Evolutionary conservation across 2,113 vertebrate genomes (phyloP), one percentile per base, ranked within the genome.

Genomic region (Onychorhynchus coronatus): DNA sequence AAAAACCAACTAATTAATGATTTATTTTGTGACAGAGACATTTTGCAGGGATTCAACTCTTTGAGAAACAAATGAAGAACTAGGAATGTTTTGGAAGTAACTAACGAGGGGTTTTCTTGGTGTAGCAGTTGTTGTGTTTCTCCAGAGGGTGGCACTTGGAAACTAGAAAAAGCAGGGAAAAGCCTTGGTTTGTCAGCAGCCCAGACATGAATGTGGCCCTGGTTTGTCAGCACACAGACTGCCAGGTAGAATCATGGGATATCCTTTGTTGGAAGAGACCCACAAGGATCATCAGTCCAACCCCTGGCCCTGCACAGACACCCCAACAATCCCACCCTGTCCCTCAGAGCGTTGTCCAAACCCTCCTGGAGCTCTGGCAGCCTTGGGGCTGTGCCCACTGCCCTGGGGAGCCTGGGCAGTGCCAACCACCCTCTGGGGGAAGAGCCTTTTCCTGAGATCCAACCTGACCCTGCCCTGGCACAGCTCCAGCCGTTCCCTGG

Each of bases 81-180:
- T 41, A 9, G 31, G 10, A 27, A 12, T 18, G 24, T 70, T 74
- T 41, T 27, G 5, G 4, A 56, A 31, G 5, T 8, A 44, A 1
- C 11, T 35, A 0, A 1, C 4, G 39, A 23, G 49, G 6, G 1
- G 0, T 5, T 84, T 70, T 25, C n/a, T 28, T 33, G 22, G 7
- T n/a, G 46, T 55, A 71, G 88, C 75, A 86, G 44, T 83, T 65
- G 44, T 44, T 47, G 17, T 8, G 1, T 44, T 74, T 83, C 33
- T 89, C 95, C 96, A 92, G 92, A 2, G 75, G 96, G 93, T 78
- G 96, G 92, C 96, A 81, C 61, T 14, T 44, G 12, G 23, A 12
- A 52, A 52, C 93, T 15, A 2, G 14, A 22, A 37, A 37, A 78
- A 52, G 3, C 2, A 5, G 6, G 19, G 12, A 2, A 2, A 17